Percentiles rank a stretch among this genome's conserved stretches.
phyloP scores from a whole-genome alignment of 2,113 vertebrate genomes.

The Telmatochromis sp. region DNA sequence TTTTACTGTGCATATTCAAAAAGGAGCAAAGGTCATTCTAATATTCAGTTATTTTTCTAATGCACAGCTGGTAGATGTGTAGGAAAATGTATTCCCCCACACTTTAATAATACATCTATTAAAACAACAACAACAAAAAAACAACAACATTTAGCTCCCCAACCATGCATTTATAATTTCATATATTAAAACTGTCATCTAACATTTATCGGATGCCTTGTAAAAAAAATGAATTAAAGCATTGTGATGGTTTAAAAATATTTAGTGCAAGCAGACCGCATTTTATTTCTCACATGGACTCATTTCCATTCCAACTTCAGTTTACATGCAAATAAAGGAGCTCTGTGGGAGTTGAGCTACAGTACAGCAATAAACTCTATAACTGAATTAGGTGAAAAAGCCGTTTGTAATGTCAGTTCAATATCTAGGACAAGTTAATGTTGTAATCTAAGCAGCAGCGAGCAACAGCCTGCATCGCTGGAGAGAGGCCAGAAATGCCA shows the following conservation, averaged over 20 bases:
- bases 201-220: not conserved
- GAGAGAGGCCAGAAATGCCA: not conserved
- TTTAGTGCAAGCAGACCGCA: not conserved
- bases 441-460: not conserved
- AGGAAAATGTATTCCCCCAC: not conserved
- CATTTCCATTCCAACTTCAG: not conserved
- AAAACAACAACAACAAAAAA: not conserved
- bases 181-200: not conserved
- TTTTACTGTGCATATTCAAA: not conserved
- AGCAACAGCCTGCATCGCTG: not conserved
- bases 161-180: not conserved
- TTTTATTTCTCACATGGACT: not conserved
- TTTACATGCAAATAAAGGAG: not conserved
- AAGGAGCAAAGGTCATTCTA: not conserved
- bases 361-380: not conserved
- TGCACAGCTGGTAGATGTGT: not conserved
- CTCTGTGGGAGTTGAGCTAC: not conserved
- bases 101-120: not conserved
- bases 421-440: conserved; percentile 14
- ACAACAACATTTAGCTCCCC: accelerated
- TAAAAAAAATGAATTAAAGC: not conserved
- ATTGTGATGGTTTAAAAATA: not conserved
- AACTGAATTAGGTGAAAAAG: conserved; percentile 27
- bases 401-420: conserved; percentile 25
- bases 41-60: not conserved